These are phyloP conservation scores for Morone saxatilis DNA, from an alignment of 2,113 vertebrate species.

Conservation along the genomic window DNA sequence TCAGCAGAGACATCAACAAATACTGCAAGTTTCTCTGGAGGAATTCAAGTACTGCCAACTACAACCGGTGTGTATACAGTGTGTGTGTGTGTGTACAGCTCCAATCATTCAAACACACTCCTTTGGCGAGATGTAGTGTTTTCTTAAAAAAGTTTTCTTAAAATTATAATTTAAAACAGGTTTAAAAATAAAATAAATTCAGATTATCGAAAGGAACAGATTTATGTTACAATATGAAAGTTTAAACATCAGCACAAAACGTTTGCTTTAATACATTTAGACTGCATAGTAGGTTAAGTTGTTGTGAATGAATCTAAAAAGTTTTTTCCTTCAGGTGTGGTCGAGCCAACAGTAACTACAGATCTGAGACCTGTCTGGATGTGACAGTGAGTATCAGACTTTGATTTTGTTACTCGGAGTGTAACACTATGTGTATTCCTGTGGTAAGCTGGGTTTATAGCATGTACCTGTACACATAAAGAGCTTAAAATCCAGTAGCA, in stretches of 20 bases:
- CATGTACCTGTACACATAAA: neutral
- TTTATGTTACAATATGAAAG: too few species aligned
- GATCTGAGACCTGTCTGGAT: conserved; percentile 81
- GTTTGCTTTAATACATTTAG: too few species aligned
- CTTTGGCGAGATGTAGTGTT: too few species aligned
- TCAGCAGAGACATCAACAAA: conserved; percentile 84
- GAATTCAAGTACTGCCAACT: conserved; percentile 77
- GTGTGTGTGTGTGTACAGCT: neutral
- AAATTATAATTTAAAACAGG: too few species aligned
- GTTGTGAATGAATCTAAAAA: neutral
- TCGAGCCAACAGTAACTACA: conserved; percentile 79
- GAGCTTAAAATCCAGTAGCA: neutral
- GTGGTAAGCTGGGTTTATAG: too few species aligned
- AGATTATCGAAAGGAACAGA: too few species aligned
- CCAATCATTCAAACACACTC: neutral
- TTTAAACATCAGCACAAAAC: too few species aligned
- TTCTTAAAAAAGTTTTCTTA: too few species aligned
- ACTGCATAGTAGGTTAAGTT: too few species aligned
- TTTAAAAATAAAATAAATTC: too few species aligned
- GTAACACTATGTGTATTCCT: neutral
- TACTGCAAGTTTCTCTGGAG: conserved; percentile 87
- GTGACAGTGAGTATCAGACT: conserved; percentile 70
- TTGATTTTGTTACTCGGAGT: neutral
- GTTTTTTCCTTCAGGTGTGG: conserved; percentile 77
- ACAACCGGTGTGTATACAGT: conserved; percentile 75